Percentiles rank a stretch among this genome's conserved stretches.
Conservation (phyloP, 1,140 invertebrate species). For the Oreohelix idahoensis region DNA sequence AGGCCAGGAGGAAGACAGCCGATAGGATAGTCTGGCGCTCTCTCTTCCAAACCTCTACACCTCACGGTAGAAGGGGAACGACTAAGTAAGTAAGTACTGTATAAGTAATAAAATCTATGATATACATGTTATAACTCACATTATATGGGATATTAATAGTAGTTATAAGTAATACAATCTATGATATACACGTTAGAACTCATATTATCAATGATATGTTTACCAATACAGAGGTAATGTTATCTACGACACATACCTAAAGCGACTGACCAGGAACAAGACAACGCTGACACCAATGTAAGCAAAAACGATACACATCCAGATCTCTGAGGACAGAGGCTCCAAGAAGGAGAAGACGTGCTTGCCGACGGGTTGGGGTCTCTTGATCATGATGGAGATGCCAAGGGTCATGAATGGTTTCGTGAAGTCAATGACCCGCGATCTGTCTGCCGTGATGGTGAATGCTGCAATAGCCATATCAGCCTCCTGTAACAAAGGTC, state of each 20-base stretch:
- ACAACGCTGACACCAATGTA: slow-evolving; percentile 91
- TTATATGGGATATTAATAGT: no score
- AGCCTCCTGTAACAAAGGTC: slow-evolving; percentile 62
- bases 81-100: no score
- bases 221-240: no score
- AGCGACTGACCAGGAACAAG: slow-evolving; percentile 91
- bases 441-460: slow-evolving; percentile 70
- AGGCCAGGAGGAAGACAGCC: no score
- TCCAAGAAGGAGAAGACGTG: slow-evolving; percentile 97
- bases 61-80: no score
- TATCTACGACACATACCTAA: slow-evolving; percentile 79
- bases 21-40: no score
- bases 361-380: slow-evolving; percentile 89
- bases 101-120: no score
- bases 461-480: slow-evolving; percentile 72
- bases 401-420: slow-evolving; percentile 73
- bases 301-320: slow-evolving; percentile 91
- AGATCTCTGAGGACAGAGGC: slow-evolving; percentile 97
- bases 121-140: no score
- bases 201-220: no score
- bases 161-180: no score
- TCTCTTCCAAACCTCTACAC: no score
- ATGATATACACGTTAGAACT: no score
- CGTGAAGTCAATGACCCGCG: slow-evolving; percentile 71
- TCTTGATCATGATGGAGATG: slow-evolving; percentile 88